Evolutionary conservation across 2,797 vertebrate genomes (phyloP), one percentile per base, ranked within the genome.

Genomic region (Toxotes lorentzi): DNA sequence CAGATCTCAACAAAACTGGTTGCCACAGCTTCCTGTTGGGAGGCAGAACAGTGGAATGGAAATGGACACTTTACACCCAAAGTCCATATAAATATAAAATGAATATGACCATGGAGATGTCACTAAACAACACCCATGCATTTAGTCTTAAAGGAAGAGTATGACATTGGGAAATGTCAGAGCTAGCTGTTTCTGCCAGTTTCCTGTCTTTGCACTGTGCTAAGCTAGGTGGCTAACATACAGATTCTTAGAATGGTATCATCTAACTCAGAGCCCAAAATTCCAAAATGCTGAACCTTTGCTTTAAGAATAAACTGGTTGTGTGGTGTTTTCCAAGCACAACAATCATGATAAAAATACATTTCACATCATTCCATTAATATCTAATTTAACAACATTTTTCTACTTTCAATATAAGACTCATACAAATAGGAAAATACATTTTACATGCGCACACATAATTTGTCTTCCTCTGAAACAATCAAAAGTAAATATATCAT

Each of bases 401-500:
- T 65, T 45, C 43, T 23, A 9, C 35, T 51, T 80, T 48, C 2
- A 45, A 35, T n/a, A 56, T 45, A 24, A 54, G 34, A 16, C 54
- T 35, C 12, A 34, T 23, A 65, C 56, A 79, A 43, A 78, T 66
- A 60, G 53, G 57, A 47, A 76, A 73, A 80, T 62, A 48, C 4
- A 58, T 78, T 83, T 70, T 27, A 68, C 82, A 64, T 40, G 59
- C 7, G 3, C 50, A 75, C 62, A 71, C 50, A 76, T 73, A 40
- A 81, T 81, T 76, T 78, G 48, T 82, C 78, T 69, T 76, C 38
- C 72, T 70, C 60, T 56, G 13, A 73, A 76, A 67, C 74, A 76
- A 78, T 85, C 65, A 87, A 83, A 89, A 81, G 74, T 63, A 83
- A 89, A 89, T 79, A 89, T 84, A 83, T 79, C 5, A 79, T 79